Percentiles rank a stretch among this genome's conserved stretches.
Conservation (phyloP, 2,888 invertebrate species). For the Nemurella pictetii region DNA sequence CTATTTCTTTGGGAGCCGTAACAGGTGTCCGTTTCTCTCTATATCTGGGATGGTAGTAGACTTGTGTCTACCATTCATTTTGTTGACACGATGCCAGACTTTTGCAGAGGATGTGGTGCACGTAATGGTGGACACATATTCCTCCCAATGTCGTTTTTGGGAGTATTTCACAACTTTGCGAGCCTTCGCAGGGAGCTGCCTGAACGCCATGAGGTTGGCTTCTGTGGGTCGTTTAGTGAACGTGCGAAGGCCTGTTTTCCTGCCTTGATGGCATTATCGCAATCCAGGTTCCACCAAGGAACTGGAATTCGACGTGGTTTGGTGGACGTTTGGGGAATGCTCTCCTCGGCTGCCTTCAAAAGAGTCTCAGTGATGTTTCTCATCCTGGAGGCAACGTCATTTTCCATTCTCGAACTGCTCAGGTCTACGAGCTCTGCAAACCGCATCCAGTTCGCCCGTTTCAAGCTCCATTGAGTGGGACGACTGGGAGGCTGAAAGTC, state of each 20-base stretch:
- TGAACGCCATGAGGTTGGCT: not conserved
- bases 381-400: no score
- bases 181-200: not conserved
- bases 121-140: constrained; percentile 5
- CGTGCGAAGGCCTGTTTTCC: not conserved
- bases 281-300: constrained; percentile 11
- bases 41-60: not conserved
- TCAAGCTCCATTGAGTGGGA: no score
- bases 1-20: no score
- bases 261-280: not conserved
- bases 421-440: no score
- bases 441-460: no score
- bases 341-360: no score
- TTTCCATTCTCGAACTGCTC: no score
- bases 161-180: not conserved
- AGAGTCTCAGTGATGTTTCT: no score
- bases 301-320: no score
- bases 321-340: no score
- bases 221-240: not conserved
- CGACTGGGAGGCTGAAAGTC: no score
- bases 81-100: constrained; percentile 17
- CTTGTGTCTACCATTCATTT: constrained; percentile 6
- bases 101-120: not conserved
- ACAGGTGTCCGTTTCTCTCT: not conserved
- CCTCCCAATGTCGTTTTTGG: not conserved